Conservation (phyloP, 37 sponge, comb jelly and placozoan species). For the Axinella damicornis region DNA sequence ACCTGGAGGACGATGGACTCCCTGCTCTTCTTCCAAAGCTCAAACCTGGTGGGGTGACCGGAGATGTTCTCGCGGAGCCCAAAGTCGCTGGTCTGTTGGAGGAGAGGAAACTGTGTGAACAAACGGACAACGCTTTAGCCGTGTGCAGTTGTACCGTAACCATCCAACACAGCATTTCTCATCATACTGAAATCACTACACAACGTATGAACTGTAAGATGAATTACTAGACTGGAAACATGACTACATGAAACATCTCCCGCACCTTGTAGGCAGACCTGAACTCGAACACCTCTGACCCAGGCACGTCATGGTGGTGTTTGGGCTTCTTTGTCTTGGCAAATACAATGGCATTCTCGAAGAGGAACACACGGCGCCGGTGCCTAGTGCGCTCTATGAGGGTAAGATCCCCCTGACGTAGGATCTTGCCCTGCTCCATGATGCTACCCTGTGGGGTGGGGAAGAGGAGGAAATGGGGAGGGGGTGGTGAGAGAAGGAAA, state of each 20-base stretch:
- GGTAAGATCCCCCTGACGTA: conserved; percentile 74
- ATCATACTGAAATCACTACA: too few species aligned
- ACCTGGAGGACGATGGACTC: conserved; percentile 62
- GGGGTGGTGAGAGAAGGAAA: too few species aligned
- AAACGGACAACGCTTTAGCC: background rate
- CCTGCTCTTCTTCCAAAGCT: conserved; percentile 57
- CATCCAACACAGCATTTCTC: too few species aligned
- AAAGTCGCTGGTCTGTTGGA: conserved; percentile 68
- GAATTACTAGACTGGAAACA: too few species aligned
- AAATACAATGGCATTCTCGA: conserved; percentile 74
- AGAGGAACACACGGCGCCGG: conserved; percentile 78
- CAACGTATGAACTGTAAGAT: too few species aligned
- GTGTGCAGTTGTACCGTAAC: too few species aligned
- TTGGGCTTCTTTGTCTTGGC: conserved; percentile 60
- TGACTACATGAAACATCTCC: too few species aligned
- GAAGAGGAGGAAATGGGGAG: background rate
- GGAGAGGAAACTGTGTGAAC: background rate
- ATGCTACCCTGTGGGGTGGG: conserved; percentile 47
- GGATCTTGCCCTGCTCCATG: conserved; percentile 56
- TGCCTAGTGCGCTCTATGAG: conserved; percentile 53
- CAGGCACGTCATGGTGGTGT: conserved; percentile 29
- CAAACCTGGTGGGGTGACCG: conserved; percentile 73
- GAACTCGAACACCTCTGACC: conserved; percentile 58
- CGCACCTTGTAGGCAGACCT: conserved; percentile 46
- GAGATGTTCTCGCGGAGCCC: conserved; percentile 65